Evolutionary conservation across 2,113 vertebrate species (phyloP), one percentile per base, ranked within the genome.

Genomic region (Thamnophis sirtalis): DNA sequence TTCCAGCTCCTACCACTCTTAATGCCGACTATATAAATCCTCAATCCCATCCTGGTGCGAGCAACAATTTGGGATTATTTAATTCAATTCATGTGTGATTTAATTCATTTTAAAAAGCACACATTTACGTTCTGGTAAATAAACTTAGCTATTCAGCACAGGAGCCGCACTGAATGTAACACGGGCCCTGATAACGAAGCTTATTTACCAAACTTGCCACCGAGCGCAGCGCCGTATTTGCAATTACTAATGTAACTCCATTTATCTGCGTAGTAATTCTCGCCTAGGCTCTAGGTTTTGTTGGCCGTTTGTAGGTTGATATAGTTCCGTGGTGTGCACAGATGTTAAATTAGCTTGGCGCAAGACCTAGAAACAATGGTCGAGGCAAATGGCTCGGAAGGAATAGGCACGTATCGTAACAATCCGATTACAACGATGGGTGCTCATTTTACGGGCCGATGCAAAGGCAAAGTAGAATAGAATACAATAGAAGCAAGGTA

Each of bases 301-400:
- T 95, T 97, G 95, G 95, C 95, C 93, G 95, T 97, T 97, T 96
- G 91, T 97, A 97, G 95, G 94, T 94, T 95, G 94, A 96, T 97
- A 97, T 89, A 93, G 50, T 95, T 97, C 91, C 94, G 93, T 68
- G 94, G 93, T 96, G 93, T 94, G 95, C 97, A 96, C 96, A 97
- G 96, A 96, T 97, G 97, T 96, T 97, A 97, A 97, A 97, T 97
- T 97, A 96, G 94, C 97, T 97, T 96, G 91, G 96, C 97, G 96
- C 97, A 98, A 97, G 94, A 97, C 96, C 96, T 97, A 96, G 86
- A 63, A 97, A 97, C 95, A 97, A 97, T 95, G 95, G 94, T 90
- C 96, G 96, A 86, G 94, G 96, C 96, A 97, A 96, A 97, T 96
- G 97, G 96, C 93, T 98, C 96, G 93, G 96, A 97, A 97, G 96